Evolutionary conservation across 2,113 vertebrate genomes (phyloP).

Genomic region (Urocitellus parryii): DNA sequence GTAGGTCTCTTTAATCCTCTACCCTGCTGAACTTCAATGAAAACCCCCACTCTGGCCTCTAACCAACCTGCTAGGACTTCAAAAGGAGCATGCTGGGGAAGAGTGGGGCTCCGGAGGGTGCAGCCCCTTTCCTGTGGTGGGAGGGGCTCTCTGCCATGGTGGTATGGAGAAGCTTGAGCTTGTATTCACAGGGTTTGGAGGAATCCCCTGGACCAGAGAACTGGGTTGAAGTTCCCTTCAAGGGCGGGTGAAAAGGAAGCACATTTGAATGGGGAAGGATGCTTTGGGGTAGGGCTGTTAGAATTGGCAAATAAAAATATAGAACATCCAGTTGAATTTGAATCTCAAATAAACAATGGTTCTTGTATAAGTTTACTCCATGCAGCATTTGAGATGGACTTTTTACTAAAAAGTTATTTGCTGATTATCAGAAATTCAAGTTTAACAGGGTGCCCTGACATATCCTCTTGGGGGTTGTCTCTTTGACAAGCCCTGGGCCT

Average conservation of each 20-base stretch:
- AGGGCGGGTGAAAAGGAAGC: not conserved
- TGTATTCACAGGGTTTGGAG: not conserved
- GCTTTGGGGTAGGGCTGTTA: not conserved
- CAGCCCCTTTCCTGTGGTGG: not conserved
- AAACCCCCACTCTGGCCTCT: conserved; percentile 47
- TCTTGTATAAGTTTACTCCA: not conserved
- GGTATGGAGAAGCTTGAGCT: not conserved
- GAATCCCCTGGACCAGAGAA: not conserved
- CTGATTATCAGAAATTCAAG: not conserved
- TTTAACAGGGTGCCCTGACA: not conserved
- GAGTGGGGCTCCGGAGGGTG: not conserved
- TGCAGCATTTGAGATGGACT: conserved; percentile 5
- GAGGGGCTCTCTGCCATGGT: not conserved
- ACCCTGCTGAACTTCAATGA: conserved; percentile 18
- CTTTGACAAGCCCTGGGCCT: conserved; percentile 11
- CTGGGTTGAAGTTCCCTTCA: not conserved
- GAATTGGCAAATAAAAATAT: conserved; percentile 28
- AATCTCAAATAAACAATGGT: not conserved
- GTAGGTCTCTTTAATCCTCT: conserved; percentile 59
- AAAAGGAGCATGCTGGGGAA: not conserved
- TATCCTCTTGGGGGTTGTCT: not conserved
- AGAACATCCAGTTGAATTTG: not conserved
- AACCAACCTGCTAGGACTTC: conserved; percentile 60
- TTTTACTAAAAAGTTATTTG: not conserved
- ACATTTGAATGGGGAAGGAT: not conserved